A percentile compares a stretch with the other conserved stretches of the same genome.
Conservation (phyloP, 1,140 invertebrate genomes). For the Sinonovacula constricta region DNA sequence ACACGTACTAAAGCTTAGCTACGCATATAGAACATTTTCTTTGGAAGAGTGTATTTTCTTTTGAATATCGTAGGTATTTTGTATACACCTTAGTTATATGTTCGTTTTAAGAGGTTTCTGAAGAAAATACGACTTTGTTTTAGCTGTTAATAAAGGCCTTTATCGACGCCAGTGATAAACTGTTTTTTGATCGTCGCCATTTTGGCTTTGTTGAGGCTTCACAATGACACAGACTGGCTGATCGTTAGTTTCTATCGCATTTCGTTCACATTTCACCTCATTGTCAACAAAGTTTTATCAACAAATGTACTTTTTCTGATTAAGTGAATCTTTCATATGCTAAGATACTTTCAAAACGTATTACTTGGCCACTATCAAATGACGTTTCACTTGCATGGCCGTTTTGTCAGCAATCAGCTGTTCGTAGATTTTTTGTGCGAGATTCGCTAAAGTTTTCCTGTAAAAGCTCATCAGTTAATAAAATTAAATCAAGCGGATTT, state of each 20-base stretch:
- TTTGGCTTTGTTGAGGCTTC: conserved; percentile 37
- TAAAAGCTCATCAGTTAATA: too few relatives aligned
- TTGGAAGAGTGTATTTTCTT: not conserved
- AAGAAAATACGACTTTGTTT: not conserved
- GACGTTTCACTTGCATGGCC: too few relatives aligned
- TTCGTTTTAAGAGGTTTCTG: too few relatives aligned
- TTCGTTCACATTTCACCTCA: not conserved
- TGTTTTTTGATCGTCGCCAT: conserved; percentile 41
- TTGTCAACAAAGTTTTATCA: not conserved
- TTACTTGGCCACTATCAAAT: too few relatives aligned
- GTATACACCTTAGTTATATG: not conserved
- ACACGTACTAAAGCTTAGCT: conserved; percentile 47
- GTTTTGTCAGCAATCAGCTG: too few relatives aligned
- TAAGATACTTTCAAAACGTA: not conserved
- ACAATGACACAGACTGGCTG: too few relatives aligned
- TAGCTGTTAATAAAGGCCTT: not conserved
- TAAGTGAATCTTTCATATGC: not conserved
- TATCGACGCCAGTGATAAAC: conserved; percentile 7
- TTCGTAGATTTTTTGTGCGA: too few relatives aligned
- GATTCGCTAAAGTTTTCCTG: too few relatives aligned
- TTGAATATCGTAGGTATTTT: not conserved
- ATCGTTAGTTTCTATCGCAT: not conserved
- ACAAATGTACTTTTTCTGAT: not conserved
- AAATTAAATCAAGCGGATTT: too few relatives aligned
- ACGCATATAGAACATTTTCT: not conserved